Evolutionary conservation across 2,797 vertebrate genomes (phyloP), one percentile per base, ranked within the genome.

Genomic region (Silurus aristotelis): DNA sequence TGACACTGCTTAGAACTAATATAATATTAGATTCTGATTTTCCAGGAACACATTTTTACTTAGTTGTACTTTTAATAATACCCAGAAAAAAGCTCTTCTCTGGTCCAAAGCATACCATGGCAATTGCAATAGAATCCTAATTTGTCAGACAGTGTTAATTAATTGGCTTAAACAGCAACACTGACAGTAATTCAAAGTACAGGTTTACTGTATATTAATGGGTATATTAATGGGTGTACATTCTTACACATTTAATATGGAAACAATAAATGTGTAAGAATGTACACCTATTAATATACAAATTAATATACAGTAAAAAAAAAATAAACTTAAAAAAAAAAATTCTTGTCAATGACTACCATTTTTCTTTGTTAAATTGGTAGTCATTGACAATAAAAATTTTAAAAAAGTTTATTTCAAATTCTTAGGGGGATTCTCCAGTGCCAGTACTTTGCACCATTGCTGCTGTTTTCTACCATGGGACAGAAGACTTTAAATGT

Each of bases 151-250:
- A 2, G 48, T 55, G 22, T 25, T 73, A 22, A 52, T 73, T 55
- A 8, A 73, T 55, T 43, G 52, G 71, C 70, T 48, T 5, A 5
- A 14, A 48, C 12, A 52, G 22, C 48, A 55, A n/a, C 6, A 25
- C n/a, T 56, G 48, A 75, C n/a, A 55, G 13, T 75, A 73, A 73
- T 43, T 46, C 68, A n/a, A n/a, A n/a, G n/a, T n/a, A 71, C 46
- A 46, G 71, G 22, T 72, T 52, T 73, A 25, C 10, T 25, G 48
- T 27, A 55, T 55, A 75, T 8, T 25, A 55, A 55, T 25, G 72
- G 3, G 52, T 1, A 55, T 15, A 73, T 6, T 52, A 52, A 73
- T n/a, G 71, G 6, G 52, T 1, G 48, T 52, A 22, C n/a, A 55
- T 17, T 27, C 38, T 46, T 15, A 75, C 15, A n/a, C 72, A 27